Conservation (phyloP, 2,797 vertebrate genomes). For the Acropternis orthonyx region DNA sequence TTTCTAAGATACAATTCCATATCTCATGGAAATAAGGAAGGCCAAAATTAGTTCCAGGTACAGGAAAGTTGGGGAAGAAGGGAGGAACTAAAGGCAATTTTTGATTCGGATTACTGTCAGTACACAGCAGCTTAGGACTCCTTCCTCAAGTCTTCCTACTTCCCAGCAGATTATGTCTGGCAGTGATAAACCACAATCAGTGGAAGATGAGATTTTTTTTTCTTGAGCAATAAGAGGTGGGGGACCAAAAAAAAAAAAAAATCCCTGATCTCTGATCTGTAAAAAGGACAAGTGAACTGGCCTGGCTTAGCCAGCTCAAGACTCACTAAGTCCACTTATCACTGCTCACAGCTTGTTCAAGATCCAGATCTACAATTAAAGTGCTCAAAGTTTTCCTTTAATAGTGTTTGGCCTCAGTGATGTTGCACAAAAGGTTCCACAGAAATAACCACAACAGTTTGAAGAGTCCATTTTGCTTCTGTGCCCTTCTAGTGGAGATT, state of each 20-base stretch:
- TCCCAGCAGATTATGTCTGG: background rate
- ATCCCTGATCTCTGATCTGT: background rate
- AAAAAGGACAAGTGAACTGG: background rate
- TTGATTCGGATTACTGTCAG: background rate
- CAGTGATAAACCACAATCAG: background rate
- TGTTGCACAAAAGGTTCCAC: background rate
- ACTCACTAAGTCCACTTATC: background rate
- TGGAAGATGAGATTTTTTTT: background rate
- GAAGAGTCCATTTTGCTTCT: background rate
- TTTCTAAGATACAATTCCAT: background rate
- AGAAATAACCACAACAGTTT: background rate
- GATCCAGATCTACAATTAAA: background rate
- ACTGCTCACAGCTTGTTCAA: background rate
- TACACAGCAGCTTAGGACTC: background rate
- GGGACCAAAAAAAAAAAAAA: accelerated
- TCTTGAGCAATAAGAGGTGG: background rate
- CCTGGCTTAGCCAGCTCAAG: background rate
- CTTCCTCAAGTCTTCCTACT: background rate
- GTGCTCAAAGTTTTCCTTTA: background rate
- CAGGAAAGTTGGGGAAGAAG: background rate
- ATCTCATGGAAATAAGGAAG: background rate
- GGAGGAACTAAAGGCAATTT: background rate
- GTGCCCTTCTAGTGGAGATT: background rate
- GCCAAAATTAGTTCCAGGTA: background rate
- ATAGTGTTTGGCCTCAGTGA: background rate